Conservation (phyloP, 2,113 vertebrate genomes). For the Cyanoliseus patagonus region DNA sequence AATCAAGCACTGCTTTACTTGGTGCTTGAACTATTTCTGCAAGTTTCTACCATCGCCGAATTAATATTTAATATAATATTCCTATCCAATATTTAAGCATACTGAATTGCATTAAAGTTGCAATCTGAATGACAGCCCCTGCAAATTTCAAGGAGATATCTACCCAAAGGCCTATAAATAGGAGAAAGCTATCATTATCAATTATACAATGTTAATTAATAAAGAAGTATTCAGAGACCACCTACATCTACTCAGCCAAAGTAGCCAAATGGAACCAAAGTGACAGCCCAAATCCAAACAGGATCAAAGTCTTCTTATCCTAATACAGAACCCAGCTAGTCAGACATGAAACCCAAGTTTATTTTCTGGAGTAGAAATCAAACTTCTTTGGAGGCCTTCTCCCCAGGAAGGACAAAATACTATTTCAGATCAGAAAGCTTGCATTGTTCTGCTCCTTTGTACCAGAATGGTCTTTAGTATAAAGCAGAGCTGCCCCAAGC, state of each 20-base stretch:
- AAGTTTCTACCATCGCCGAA: background rate
- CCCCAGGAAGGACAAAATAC: background rate
- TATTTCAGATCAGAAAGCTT: background rate
- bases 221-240: background rate
- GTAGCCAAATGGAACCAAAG: background rate
- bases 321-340: background rate
- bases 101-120: background rate
- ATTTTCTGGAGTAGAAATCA: background rate
- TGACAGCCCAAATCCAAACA: background rate
- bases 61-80: background rate
- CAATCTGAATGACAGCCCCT: background rate
- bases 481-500: background rate
- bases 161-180: background rate
- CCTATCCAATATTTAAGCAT: background rate
- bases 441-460: background rate
- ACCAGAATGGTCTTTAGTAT: background rate
- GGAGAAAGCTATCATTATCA: background rate
- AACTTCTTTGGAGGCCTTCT: background rate
- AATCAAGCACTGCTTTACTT: background rate
- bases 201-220: background rate
- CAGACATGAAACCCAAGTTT: background rate
- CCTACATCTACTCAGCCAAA: background rate
- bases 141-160: background rate
- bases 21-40: background rate
- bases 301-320: background rate